Evolutionary conservation across 2,113 vertebrate species (phyloP).

Genomic region (Scalopus aquaticus): DNA sequence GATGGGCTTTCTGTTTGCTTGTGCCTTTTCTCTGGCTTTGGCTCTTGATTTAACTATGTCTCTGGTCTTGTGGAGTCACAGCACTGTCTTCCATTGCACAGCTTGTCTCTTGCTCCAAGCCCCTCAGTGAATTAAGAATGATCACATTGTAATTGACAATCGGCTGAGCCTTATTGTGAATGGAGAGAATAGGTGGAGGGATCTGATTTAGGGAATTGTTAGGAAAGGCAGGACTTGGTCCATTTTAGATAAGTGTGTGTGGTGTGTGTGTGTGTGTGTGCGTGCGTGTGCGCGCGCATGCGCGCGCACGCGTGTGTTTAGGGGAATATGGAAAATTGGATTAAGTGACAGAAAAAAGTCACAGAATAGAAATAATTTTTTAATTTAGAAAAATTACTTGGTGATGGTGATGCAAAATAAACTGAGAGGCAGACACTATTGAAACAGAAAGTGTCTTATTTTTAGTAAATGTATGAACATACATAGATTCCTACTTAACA

Average conservation of each 20-base stretch:
- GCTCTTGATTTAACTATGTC: not conserved
- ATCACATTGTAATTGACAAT: not conserved
- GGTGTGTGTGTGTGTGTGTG: not conserved
- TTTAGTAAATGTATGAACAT: not conserved
- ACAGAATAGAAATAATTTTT: not conserved
- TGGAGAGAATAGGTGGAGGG: not conserved
- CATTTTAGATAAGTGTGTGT: not conserved
- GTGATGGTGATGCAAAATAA: not conserved
- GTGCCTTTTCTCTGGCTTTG: not conserved
- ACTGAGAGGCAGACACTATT: not conserved
- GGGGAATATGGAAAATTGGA: not conserved
- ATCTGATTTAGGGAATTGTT: not conserved
- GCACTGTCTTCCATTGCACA: not conserved
- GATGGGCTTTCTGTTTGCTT: not conserved
- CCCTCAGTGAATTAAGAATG: not conserved
- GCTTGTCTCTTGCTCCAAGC: not conserved
- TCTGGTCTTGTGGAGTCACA: not conserved
- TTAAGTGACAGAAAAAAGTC: not conserved
- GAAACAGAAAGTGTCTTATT: not conserved
- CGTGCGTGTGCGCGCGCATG: not conserved
- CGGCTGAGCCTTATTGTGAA: not conserved
- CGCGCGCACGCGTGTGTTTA: not conserved
- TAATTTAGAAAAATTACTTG: not conserved
- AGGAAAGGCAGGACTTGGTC: not conserved
- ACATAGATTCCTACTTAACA: not conserved